A percentile compares a stretch with the other conserved stretches of the same genome.
These are phyloP conservation scores for Vandiemenella viatica DNA, from an alignment of 2,888 invertebrate species.

Conservation along the genomic window DNA sequence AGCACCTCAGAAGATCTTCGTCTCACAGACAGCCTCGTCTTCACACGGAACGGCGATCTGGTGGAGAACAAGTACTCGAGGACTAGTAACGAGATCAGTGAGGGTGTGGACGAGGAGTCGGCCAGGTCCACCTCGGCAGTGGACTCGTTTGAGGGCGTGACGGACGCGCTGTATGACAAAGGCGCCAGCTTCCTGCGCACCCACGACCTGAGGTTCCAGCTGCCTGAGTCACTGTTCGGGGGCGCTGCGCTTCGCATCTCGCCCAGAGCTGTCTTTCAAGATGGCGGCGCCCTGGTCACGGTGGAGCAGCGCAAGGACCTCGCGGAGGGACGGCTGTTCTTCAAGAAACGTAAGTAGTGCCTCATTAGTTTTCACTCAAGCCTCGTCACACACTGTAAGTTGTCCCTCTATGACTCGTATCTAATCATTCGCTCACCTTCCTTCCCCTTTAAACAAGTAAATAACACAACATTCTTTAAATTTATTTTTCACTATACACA, in stretches of 20 bases:
- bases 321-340: slow-evolving; percentile 42
- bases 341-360: slow-evolving; percentile 55
- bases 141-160: slow-evolving; percentile 48
- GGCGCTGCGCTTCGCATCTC: slow-evolving; percentile 59
- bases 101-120: slow-evolving; percentile 20
- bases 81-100: slow-evolving; percentile 14
- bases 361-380: slow-evolving; percentile 27
- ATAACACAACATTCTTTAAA: too few species aligned
- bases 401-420: background rate
- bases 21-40: slow-evolving; percentile 45
- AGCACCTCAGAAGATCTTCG: slow-evolving; percentile 47
- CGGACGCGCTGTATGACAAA: slow-evolving; percentile 52
- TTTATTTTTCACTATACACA: too few species aligned
- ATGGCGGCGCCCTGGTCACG: slow-evolving; percentile 53
- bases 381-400: slow-evolving; percentile 8
- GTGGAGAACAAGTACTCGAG: slow-evolving; percentile 32
- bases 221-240: slow-evolving; percentile 59
- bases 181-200: slow-evolving; percentile 59
- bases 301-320: slow-evolving; percentile 45
- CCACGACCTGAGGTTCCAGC: slow-evolving; percentile 53
- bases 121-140: slow-evolving; percentile 7
- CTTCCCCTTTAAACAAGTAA: too few species aligned
- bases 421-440: too few species aligned
- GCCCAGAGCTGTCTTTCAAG: slow-evolving; percentile 53
- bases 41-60: slow-evolving; percentile 47